phyloP scores from a whole-genome alignment of 2,888 invertebrate species.

The Melipona beecheii region DNA sequence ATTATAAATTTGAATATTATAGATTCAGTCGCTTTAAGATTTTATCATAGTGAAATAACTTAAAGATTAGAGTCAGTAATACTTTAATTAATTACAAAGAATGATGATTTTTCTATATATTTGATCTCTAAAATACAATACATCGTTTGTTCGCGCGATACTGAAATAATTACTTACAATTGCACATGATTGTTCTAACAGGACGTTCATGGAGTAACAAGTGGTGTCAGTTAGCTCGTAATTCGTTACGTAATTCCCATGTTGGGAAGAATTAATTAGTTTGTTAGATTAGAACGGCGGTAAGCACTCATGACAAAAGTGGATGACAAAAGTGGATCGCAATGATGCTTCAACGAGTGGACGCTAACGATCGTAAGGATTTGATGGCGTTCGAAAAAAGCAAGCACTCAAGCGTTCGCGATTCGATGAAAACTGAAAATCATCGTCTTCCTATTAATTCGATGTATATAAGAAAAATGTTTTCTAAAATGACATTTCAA shows the following conservation, averaged over 20 bases:
- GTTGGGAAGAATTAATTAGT: constrained; percentile 42
- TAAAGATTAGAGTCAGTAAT: background rate
- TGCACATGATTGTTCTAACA: background rate
- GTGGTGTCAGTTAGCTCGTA: constrained; percentile 14
- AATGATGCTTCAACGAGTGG: constrained; percentile 13
- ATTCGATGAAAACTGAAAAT: background rate
- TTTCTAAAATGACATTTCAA: no score
- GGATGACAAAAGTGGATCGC: constrained; percentile 23
- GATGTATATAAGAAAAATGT: background rate
- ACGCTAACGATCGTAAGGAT: constrained; percentile 37
- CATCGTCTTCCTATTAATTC: background rate
- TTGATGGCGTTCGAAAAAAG: constrained; percentile 18
- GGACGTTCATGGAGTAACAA: constrained; percentile 21
- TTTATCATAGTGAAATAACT: background rate
- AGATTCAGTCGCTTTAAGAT: background rate
- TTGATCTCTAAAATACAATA: background rate
- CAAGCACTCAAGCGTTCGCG: constrained; percentile 74
- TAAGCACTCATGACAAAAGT: background rate
- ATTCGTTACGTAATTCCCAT: constrained; percentile 25
- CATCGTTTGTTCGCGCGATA: background rate
- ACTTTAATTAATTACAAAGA: background rate
- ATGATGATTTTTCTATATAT: background rate
- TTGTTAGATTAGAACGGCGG: constrained; percentile 1
- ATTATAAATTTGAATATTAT: background rate
- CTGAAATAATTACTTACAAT: background rate